Evolutionary conservation across 2,797 vertebrate species (phyloP).

Genomic region (Selene dorsalis): DNA sequence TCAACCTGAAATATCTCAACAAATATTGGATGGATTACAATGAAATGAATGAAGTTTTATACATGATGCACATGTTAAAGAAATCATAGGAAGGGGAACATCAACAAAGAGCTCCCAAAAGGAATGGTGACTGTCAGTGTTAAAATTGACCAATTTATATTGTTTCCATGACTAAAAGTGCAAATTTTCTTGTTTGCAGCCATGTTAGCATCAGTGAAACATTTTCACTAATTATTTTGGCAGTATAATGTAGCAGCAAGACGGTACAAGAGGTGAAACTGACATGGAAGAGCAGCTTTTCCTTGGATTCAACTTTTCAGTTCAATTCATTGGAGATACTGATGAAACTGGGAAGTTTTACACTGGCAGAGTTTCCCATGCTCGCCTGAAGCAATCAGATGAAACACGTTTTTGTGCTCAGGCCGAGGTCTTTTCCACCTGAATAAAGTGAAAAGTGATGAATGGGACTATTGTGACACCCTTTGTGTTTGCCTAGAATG

Average conservation of each 20-base stretch:
- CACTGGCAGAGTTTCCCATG: neutral
- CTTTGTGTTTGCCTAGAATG: neutral
- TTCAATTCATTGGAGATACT: neutral
- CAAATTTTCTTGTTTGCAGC: neutral
- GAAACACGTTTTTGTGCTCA: neutral
- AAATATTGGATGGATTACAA: neutral
- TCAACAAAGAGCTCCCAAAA: no score
- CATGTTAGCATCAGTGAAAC: neutral
- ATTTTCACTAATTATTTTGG: neutral
- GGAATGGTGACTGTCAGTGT: neutral
- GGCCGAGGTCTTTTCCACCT: neutral
- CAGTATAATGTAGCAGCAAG: neutral
- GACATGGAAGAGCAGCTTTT: neutral
- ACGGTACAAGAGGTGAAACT: neutral
- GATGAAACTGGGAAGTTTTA: neutral
- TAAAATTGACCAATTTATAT: neutral
- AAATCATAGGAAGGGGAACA: no score
- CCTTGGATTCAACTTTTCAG: neutral
- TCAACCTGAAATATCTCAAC: neutral
- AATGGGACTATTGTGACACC: no score
- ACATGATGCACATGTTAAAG: no score
- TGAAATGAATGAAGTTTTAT: no score
- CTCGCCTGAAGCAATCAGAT: neutral
- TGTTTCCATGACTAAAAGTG: neutral
- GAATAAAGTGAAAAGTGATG: neutral